Evolutionary conservation across 2,797 vertebrate genomes (phyloP).

Genomic region (Gymnopithys bicolor): DNA sequence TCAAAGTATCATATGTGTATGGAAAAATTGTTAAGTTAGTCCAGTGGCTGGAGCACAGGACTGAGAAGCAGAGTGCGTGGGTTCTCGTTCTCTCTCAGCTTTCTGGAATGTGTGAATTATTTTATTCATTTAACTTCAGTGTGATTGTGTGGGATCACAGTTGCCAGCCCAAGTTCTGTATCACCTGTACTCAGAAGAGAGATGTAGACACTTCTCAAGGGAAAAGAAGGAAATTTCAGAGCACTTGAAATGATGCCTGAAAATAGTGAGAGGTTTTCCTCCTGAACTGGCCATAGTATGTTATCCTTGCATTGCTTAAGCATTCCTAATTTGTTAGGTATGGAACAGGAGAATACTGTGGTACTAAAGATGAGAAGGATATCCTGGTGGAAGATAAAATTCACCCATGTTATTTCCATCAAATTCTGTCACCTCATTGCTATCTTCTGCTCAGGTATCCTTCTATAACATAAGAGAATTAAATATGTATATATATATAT

Average conservation of each 20-base stretch:
- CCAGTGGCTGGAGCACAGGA: neutral
- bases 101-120: neutral
- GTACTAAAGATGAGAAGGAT: neutral
- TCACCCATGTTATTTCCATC: rapidly evolving
- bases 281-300: neutral
- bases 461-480: neutral
- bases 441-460: neutral
- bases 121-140: neutral
- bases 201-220: neutral
- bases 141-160: neutral
- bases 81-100: neutral
- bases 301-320: neutral
- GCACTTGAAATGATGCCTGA: neutral
- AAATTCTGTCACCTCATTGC: neutral
- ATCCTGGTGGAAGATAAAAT: neutral
- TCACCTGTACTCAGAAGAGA: neutral
- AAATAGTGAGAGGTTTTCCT: neutral
- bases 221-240: neutral
- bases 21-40: neutral
- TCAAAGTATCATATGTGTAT: neutral
- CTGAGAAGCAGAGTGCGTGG: neutral
- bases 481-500: neutral
- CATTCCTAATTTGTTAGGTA: neutral
- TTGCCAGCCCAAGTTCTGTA: neutral
- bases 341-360: neutral